phyloP scores from a whole-genome alignment of 2,797 vertebrate species.

The Xenentodon cancila region DNA sequence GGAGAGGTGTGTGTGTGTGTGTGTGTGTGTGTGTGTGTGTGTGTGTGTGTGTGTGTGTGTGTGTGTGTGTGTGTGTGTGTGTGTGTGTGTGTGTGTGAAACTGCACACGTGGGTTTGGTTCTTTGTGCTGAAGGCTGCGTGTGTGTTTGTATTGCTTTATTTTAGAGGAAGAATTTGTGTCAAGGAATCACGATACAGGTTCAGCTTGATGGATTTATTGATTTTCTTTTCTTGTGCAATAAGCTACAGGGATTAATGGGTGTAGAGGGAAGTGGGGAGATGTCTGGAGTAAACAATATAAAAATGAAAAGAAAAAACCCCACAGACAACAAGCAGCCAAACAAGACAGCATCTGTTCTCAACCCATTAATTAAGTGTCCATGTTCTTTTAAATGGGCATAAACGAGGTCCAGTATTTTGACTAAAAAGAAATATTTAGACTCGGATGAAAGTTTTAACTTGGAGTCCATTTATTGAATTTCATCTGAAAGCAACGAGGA shows the following conservation, averaged over 20 bases:
- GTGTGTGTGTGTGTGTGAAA: conserved; percentile 32
- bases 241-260: conserved; percentile 45
- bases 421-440: conserved; percentile 11
- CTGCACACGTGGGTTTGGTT: conserved; percentile 5
- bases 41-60: conserved; percentile 24
- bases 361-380: conserved; percentile 29
- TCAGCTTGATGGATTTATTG: conserved; percentile 73
- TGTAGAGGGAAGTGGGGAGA: conserved; percentile 11
- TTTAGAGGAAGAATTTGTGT: conserved; percentile 48
- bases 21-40: conserved; percentile 24
- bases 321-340: conserved; percentile 22
- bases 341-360: conserved; percentile 19
- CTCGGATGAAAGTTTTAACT: too few species aligned
- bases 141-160: conserved; percentile 17
- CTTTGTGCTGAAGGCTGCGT: conserved; percentile 28
- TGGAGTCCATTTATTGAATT: too few species aligned
- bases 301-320: conserved; percentile 43
- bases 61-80: conserved; percentile 21
- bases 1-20: conserved; percentile 33
- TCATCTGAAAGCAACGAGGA: neutral
- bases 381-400: conserved; percentile 7
- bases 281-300: conserved; percentile 49
- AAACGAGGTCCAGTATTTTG: neutral
- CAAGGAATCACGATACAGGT: conserved; percentile 53
- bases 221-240: conserved; percentile 62